Base-by-base conservation (phyloP, 2,888 invertebrate genomes). In the Platerodrilus igneus region DNA sequence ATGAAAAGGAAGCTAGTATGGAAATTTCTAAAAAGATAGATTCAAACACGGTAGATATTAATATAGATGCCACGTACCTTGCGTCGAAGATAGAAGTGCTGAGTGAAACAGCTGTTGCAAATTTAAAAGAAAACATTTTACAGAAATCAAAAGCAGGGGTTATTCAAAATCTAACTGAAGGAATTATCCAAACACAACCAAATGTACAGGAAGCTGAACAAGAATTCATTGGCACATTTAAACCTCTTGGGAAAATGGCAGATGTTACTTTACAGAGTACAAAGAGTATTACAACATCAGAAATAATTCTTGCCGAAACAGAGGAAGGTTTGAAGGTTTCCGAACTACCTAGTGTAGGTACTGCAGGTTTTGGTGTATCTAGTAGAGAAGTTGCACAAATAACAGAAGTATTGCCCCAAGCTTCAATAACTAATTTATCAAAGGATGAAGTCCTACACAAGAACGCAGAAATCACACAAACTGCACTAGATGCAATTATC, bases 291-390 rank as follows among this genome's bases (percentile, higher is more conserved):
- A 63, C 64, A 1, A 58, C 75, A 1, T 72, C 65, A 23, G 74
- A 77, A 64, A 63, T 72, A 15, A 60, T 71, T 39, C 50, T 67
- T 13, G 72, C 73, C 50, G 77, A 78, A 59, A 63, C 58, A 38
- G 73, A 74, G 57, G 58, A 60, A 30, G 42, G 55, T 2, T 62
- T 75, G 9, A 59, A 64, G 33, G 59, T 59, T 19, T 45, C 59
- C 9, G 52, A 55, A 7, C 52, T 56, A 47, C 67, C 66, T n/a
- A 57, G 57, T 36, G 50, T 50, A 8, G 57, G 51, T 37, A 56
- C 47, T 38, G 67, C 67, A 3, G 53, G 60, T 33, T 46, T 57
- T 8, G 58, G 48, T 38, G 43, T 67, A 17, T 39, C 52, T 3
- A 58, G 60, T 9, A 57, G 64, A 45, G 63, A 61, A 38, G 63